Conservation (phyloP, 2,113 vertebrate genomes). For the Leptodactylus fuscus region DNA sequence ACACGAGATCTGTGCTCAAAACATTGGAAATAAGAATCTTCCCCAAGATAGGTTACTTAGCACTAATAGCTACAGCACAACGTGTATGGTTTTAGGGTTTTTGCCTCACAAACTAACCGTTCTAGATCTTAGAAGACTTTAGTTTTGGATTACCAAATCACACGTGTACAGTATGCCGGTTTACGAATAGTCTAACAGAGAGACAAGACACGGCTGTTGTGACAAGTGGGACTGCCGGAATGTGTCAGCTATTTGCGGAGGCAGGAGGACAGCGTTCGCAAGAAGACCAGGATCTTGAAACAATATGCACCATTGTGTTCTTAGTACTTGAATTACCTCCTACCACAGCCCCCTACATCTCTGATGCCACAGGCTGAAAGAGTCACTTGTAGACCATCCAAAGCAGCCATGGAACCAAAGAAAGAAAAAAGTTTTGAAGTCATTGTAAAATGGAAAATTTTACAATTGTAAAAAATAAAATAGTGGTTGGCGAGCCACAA, state of each 20-base stretch:
- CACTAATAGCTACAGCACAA: not conserved
- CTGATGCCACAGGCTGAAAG: not conserved
- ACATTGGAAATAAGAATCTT: no score
- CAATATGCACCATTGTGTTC: conserved; percentile 38
- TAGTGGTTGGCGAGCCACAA: not conserved
- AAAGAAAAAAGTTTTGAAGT: not conserved
- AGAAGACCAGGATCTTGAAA: conserved; percentile 6
- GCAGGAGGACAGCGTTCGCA: not conserved
- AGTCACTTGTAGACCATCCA: not conserved
- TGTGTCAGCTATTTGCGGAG: conserved; percentile 45
- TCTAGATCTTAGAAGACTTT: not conserved
- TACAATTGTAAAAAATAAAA: no score
- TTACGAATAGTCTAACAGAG: no score
- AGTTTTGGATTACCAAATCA: no score
- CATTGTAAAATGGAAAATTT: not conserved
- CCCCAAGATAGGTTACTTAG: no score
- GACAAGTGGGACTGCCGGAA: conserved; percentile 31
- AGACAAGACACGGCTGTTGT: not conserved
- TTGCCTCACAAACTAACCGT: not conserved
- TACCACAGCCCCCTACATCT: conserved; percentile 38
- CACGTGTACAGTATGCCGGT: no score
- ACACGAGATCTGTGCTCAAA: no score
- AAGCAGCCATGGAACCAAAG: not conserved
- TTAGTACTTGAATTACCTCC: conserved; percentile 11
- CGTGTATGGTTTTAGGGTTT: no score